Evolutionary conservation across 2,888 invertebrate species (phyloP), one percentile per base, ranked within the genome.

Genomic region (Allophyes oxyacanthae): DNA sequence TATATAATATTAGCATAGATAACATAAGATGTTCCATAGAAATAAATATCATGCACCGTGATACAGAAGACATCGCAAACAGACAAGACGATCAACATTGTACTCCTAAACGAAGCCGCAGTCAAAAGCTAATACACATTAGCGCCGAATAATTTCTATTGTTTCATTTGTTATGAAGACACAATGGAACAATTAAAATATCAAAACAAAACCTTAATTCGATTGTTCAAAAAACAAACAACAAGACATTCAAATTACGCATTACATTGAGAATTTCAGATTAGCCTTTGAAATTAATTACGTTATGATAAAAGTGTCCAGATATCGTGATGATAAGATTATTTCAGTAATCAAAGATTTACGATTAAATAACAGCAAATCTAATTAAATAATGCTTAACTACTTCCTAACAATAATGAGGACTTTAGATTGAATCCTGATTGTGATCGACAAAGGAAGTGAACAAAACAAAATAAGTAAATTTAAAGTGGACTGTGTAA

Each of bases 201-300:
- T 49, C 32, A 64, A 66, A 64, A 45, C 50, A 49, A 69, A 63
- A 25, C 28, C 20, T 52, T 48, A 41, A 48, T 49, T 63, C 28
- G 26, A 65, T 63, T 63, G 46, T 63, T 56, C 33, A 40, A 64
- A 65, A 65, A 63, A 57, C 69, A 70, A 70, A 52, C 56, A 69
- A 52, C 68, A 41, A 48, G 48, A 49, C 51, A 64, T 57, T 64
- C 40, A 36, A 66, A 70, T 28, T 69, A 65, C 34, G 37, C 34
- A 33, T 63, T 48, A 56, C 56, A 63, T 51, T 20, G 2, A 4
- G 4, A 20, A 20, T 20, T 20, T 63, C 30, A 46, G 64, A 63
- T 56, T 51, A 56, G 51, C 28, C 9, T 63, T 43, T 26, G 51
- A 69, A 62, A 44, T 63, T 62, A 69, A 64, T 51, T 51, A 57